Evolutionary conservation across 2,797 vertebrate species (phyloP).

Genomic region (Oreonectes daqikongensis): DNA sequence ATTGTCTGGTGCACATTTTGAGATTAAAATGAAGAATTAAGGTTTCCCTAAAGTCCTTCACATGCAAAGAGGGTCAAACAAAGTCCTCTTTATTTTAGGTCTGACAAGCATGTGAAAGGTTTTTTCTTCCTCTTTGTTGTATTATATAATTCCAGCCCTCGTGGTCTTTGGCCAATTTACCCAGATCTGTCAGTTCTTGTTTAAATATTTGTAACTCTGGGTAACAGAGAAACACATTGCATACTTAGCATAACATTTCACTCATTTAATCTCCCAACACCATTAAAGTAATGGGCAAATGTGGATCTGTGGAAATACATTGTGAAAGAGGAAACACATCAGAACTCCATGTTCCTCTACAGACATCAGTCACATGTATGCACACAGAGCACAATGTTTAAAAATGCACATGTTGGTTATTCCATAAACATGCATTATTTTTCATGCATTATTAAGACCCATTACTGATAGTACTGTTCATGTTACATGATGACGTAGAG

Average conservation of each 20-base stretch:
- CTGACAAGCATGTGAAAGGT: not conserved
- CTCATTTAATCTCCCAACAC: not conserved
- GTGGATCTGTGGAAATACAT: too few relatives aligned
- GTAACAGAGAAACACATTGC: not conserved
- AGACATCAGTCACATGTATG: too few relatives aligned
- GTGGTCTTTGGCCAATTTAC: not conserved
- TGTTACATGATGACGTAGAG: not conserved
- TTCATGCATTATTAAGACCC: too few relatives aligned
- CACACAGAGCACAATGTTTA: not conserved
- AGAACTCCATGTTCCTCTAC: too few relatives aligned
- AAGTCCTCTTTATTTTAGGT: not conserved
- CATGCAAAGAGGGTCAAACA: not conserved
- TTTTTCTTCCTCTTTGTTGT: not conserved
- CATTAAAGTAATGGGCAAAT: not conserved
- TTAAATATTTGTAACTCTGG: constrained; percentile 23
- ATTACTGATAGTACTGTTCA: too few relatives aligned
- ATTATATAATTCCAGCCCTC: not conserved
- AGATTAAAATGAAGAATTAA: not conserved
- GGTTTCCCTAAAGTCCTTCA: not conserved
- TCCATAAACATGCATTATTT: not conserved
- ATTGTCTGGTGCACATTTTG: not conserved
- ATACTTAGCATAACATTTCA: not conserved
- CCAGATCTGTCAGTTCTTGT: not conserved
- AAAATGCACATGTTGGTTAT: too few relatives aligned
- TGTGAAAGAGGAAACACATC: too few relatives aligned